Evolutionary conservation across 1,140 invertebrate genomes (phyloP), one percentile per base, ranked within the genome.

Genomic region (Pararge aegeria): DNA sequence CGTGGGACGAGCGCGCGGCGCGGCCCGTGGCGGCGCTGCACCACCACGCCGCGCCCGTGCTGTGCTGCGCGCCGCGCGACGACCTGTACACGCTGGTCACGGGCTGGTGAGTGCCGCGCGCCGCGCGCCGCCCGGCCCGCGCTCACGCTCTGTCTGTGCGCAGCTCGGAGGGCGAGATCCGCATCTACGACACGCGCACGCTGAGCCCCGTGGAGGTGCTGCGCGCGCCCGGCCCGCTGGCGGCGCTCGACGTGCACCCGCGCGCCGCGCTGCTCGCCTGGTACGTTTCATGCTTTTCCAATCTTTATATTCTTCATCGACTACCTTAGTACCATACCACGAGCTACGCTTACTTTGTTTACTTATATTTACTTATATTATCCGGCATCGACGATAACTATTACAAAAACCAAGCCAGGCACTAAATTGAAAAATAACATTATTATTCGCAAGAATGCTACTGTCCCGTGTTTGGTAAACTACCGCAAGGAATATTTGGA

Each of bases 241-340:
- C 94, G n/a, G 94, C 96, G 37, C 94, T 97, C 86, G 93, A 95
- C 44, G 92, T 96, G 30, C 97, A 98, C 87, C 92, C 94, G 64
- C 83, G 91, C 30, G 94, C 95, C 55, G 93, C 96, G 86, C 91
- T 96, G 49, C 93, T 98, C 82, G 95, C 96, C 18, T 97, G 96
- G 96, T 97, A n/a, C 1, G 60, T 16, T n/a, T n/a, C n/a, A n/a
- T n/a, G n/a, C n/a, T n/a, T n/a, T n/a, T n/a, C n/a, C n/a, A n/a
- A n/a, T n/a, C n/a, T n/a, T n/a, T n/a, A n/a, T n/a, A n/a, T n/a
- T n/a, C n/a, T n/a, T n/a, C n/a, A n/a, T n/a, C n/a, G n/a, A n/a
- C n/a, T n/a, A n/a, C n/a, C n/a, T n/a, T n/a, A n/a, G n/a, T n/a
- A n/a, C n/a, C n/a, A n/a, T n/a, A n/a, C n/a, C n/a, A n/a, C n/a